A percentile compares a stretch with the other conserved stretches of the same genome.
Conservation (phyloP, 2,888 invertebrate species). For the Cataglyphis cursor region DNA sequence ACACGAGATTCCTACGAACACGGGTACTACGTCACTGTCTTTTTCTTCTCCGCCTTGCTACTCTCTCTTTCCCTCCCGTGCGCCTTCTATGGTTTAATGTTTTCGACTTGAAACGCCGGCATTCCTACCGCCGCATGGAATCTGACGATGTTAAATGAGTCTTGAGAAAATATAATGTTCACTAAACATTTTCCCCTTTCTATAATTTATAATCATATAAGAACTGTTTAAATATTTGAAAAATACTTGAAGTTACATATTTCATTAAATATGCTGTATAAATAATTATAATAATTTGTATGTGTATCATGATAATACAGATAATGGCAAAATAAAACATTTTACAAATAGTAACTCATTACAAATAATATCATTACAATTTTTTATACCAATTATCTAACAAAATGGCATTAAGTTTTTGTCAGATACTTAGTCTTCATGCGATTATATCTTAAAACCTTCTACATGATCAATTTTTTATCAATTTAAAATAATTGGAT, state of each 20-base stretch:
- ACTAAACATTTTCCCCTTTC: constrained; percentile 70
- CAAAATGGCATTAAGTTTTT: not conserved
- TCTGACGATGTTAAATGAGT: constrained; percentile 74
- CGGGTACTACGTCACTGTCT: constrained; percentile 80
- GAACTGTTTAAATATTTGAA: constrained; percentile 46
- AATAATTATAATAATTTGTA: not conserved
- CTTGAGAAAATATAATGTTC: constrained; percentile 74
- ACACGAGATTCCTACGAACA: constrained; percentile 81
- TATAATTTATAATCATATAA: constrained; percentile 62
- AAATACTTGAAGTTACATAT: constrained; percentile 3
- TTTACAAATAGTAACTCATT: not conserved
- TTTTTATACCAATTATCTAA: not conserved
- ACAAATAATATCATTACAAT: not conserved
- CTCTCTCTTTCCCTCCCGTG: constrained; percentile 59
- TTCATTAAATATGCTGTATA: not conserved
- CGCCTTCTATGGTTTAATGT: constrained; percentile 75
- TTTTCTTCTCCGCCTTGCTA: constrained; percentile 66
- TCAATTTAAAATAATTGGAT: not conserved
- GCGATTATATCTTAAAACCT: not conserved
- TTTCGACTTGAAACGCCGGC: constrained; percentile 73
- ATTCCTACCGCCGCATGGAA: constrained; percentile 71
- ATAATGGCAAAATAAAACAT: not conserved
- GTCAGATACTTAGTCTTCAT: constrained; percentile 49
- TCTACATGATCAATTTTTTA: not conserved
- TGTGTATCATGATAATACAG: not conserved